Percentiles rank a stretch among this genome's conserved stretches.
Conservation (phyloP, 2,113 vertebrate species). For the Sprattus sprattus region DNA sequence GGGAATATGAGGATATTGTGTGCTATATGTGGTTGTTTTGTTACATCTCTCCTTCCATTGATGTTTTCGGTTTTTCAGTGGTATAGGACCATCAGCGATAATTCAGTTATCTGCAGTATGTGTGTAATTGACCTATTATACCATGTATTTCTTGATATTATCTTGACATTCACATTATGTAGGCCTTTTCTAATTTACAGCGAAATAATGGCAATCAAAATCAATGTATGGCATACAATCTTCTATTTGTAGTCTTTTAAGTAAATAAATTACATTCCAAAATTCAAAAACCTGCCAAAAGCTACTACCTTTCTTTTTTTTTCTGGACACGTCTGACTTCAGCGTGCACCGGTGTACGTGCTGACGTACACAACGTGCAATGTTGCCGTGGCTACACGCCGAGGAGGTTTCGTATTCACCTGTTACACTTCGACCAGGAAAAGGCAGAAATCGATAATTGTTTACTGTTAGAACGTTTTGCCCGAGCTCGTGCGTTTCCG, state of each 20-base stretch:
- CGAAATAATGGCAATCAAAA: background rate
- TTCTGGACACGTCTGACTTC: background rate
- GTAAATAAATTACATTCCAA: background rate
- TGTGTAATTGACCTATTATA: background rate
- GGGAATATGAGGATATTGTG: background rate
- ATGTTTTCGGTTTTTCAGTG: background rate
- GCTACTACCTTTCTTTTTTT: background rate
- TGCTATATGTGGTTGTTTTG: too few relatives aligned
- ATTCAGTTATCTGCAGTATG: background rate
- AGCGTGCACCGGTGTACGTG: background rate
- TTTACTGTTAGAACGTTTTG: background rate
- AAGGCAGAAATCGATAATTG: conserved; percentile 16
- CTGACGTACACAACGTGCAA: conserved; percentile 31
- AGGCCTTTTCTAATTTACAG: background rate
- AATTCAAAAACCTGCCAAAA: background rate
- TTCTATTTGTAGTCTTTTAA: background rate
- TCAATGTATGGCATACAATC: background rate
- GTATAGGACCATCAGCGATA: background rate
- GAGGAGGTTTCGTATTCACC: conserved; percentile 58
- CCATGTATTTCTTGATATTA: background rate
- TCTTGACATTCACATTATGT: background rate
- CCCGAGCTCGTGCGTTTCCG: background rate
- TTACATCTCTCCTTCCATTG: background rate
- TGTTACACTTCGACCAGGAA: conserved; percentile 55
- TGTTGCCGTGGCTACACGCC: conserved; percentile 38